Evolutionary conservation across 1,140 invertebrate species (phyloP), one percentile per base, ranked within the genome.

Genomic region (Eufriesea mexicana): DNA sequence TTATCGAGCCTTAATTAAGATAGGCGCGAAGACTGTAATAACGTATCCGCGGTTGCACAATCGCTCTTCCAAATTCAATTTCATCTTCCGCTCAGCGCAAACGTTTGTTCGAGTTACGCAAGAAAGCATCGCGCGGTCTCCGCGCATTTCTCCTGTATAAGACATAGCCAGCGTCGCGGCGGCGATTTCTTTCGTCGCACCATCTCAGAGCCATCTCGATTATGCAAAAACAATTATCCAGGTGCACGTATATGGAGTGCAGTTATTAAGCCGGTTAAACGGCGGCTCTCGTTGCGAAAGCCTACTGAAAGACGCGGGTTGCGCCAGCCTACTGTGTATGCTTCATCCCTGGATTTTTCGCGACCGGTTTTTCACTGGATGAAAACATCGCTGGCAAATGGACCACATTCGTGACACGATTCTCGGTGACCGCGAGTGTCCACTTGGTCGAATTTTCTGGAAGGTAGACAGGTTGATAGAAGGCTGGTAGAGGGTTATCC

Each of bases 201-300:
- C 70, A n/a, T n/a, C n/a, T n/a, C n/a, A 45, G 73, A 84, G 73
- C n/a, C 71, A 81, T 85, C 86, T 82, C 64, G 86, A 85, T 88
- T 88, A 88, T 87, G 86, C 78, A 88, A 79, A 90, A 90, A 91
- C 89, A 90, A 91, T 91, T 90, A 91, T 80, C 68, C 55, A 72
- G 51, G 64, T 59, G 75, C 64, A 84, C 83, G 70, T 91, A 90
- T 89, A 89, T 90, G 87, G 89, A 86, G 73, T 51, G 87, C 75
- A 90, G 89, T 89, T 90, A 85, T 87, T 82, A 79, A 87, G 83
- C 83, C 68, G 70, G 83, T 87, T 88, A 84, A 87, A 74, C 68
- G 62, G 59, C 82, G 47, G 45, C 49, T 47, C 16, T 59, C 51
- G 68, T 87, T 86, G 78, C 84, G 84, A 86, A 86, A 86, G 64